phyloP scores from a whole-genome alignment of 2,113 vertebrate species.

The Gasterosteus nipponicus region DNA sequence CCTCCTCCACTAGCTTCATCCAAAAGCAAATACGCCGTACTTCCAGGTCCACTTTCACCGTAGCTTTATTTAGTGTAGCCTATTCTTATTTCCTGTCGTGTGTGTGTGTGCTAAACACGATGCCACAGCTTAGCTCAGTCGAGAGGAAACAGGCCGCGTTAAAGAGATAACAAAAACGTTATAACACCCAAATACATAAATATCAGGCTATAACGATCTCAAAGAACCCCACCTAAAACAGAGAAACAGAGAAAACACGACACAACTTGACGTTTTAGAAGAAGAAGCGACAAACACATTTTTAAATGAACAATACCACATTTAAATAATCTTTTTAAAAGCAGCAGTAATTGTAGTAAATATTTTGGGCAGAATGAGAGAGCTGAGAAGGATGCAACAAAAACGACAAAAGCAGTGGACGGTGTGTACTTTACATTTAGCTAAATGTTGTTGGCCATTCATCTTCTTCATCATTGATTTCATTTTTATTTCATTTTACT shows the following conservation, averaged over 20 bases:
- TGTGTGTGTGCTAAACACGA: background rate
- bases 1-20: background rate
- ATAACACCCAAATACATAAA: too few relatives aligned
- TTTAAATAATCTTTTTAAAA: background rate
- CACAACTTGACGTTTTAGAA: background rate
- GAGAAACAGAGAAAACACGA: background rate
- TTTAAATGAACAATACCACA: background rate
- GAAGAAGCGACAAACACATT: background rate
- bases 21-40: background rate
- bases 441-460: too few relatives aligned
- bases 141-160: background rate
- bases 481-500: background rate
- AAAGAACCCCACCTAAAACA: too few relatives aligned
- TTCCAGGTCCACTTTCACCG: background rate
- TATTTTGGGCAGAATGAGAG: too few relatives aligned
- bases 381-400: background rate
- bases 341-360: too few relatives aligned
- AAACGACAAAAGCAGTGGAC: too few relatives aligned
- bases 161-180: background rate
- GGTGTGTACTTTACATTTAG: too few relatives aligned
- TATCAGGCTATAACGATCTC: too few relatives aligned
- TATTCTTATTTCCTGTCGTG: background rate
- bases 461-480: too few relatives aligned
- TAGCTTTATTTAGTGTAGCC: background rate
- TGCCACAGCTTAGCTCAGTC: too few relatives aligned